Base-by-base conservation (phyloP, 2,797 vertebrate species). In the Caiman crocodilus region DNA sequence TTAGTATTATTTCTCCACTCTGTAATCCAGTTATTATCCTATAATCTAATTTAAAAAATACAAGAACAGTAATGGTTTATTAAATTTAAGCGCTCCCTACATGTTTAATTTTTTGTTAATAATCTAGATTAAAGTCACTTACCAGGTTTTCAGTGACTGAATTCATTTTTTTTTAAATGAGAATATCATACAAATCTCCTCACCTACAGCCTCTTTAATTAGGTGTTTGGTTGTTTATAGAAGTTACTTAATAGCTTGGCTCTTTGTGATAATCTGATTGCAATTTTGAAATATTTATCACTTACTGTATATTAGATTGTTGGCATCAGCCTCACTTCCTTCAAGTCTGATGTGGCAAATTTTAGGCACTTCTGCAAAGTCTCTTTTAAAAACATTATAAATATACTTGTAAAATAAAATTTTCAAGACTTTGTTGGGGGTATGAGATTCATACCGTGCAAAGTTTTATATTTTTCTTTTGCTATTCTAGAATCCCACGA, bases 361-460 rank as follows among this genome's bases (percentile, higher is more conserved):
- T 98, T 98, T 98, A 98, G 98, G 98, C 98, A 98, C 98, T 98
- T 98, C 98, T 98, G 97, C 98, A 98, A 98, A 98, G 97, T 98
- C 97, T 98, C 97, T 97, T 97, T 98, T 98, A 98, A 97, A 98
- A 98, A 98, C 97, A 96, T 98, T 98, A 98, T 98, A 98, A 98
- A 98, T 98, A 98, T 97, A 98, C 94, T 98, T 18, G 84, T 97
- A 98, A 98, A 98, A 98, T 98, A 98, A 98, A 97, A 98, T 98
- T 97, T 96, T 98, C 97, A 98, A 98, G 98, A 98, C 97, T 98
- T 98, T 97, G 97, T 98, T 97, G 94, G 97, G 88, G 98, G 97
- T 98, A 98, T 96, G 97, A 98, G 97, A 96, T 63, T 98, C 98
- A 98, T 97, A 98, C 98, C 98, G 98, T 98, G 98, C 98, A 98